Conservation (phyloP, 2,888 invertebrate species). For the Drosophila parthenogenetica region DNA sequence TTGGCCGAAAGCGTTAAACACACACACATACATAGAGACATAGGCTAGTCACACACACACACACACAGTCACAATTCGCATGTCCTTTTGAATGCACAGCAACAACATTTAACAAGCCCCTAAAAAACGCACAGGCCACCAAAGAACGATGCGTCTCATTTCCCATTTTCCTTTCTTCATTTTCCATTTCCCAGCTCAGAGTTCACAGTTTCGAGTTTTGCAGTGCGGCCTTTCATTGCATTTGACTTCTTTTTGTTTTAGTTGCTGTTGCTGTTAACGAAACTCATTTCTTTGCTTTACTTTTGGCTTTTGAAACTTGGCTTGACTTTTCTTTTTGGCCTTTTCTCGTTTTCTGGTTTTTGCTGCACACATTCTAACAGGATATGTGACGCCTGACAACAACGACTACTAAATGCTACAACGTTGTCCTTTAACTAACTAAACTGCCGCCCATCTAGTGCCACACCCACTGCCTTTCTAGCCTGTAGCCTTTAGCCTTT, state of each 20-base stretch:
- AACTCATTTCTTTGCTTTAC: slow-evolving; percentile 63
- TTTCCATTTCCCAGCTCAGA: slow-evolving; percentile 12
- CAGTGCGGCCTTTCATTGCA: slow-evolving; percentile 30
- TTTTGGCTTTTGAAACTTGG: slow-evolving; percentile 63
- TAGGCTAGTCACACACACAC: slow-evolving; percentile 41
- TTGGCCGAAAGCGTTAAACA: slow-evolving; percentile 60
- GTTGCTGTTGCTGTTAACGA: slow-evolving; percentile 31
- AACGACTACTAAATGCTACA: slow-evolving; percentile 40
- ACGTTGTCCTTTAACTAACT: slow-evolving; percentile 62
- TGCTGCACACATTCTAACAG: slow-evolving; percentile 44
- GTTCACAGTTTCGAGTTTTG: slow-evolving; percentile 31
- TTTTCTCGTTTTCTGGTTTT: slow-evolving; percentile 1
- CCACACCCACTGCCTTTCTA: neutral
- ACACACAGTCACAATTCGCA: slow-evolving; percentile 45
- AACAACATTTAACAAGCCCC: slow-evolving; percentile 66
- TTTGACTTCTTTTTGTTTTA: slow-evolving; percentile 25
- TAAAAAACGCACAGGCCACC: slow-evolving; percentile 51
- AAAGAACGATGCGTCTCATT: slow-evolving; percentile 4
- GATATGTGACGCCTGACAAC: slow-evolving; percentile 62
- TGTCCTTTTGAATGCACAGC: slow-evolving; percentile 68
- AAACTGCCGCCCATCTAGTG: slow-evolving; percentile 38
- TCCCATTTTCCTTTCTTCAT: neutral
- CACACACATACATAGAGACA: slow-evolving; percentile 15
- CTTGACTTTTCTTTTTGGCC: slow-evolving; percentile 30
- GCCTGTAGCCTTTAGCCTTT: neutral